Conservation (phyloP, 1,140 invertebrate genomes). For the Helicoverpa armigera region DNA sequence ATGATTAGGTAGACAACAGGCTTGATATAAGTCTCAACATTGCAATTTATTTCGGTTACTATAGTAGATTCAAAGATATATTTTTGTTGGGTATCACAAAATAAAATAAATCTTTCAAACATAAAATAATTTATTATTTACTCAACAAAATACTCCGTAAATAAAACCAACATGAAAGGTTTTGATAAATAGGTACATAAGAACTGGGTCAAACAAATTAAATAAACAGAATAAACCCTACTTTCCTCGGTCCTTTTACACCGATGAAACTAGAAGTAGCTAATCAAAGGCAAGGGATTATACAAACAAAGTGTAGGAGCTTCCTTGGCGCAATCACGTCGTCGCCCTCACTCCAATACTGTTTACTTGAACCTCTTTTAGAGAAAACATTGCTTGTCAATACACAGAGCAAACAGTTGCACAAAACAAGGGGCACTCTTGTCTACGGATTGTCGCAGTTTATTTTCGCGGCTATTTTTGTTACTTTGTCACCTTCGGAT, state of each 20-base stretch:
- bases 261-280: constrained; percentile 64
- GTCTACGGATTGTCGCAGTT: constrained; percentile 62
- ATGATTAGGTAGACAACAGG: too few relatives aligned
- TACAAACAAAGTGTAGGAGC: constrained; percentile 66
- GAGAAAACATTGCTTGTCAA: constrained; percentile 78
- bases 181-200: not conserved
- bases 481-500: constrained; percentile 63
- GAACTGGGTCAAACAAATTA: constrained; percentile 30
- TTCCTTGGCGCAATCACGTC: constrained; percentile 77
- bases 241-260: constrained; percentile 62
- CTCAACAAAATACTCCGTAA: too few relatives aligned
- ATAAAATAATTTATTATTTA: not conserved
- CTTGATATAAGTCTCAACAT: too few relatives aligned
- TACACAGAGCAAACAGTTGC: constrained; percentile 72
- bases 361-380: constrained; percentile 77
- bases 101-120: too few relatives aligned
- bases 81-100: not conserved
- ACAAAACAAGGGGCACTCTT: constrained; percentile 67
- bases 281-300: constrained; percentile 77
- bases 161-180: constrained; percentile 2
- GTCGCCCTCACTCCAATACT: constrained; percentile 62
- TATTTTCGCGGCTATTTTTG: constrained; percentile 65
- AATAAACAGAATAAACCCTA: constrained; percentile 50
- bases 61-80: too few relatives aligned
- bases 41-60: too few relatives aligned